phyloP scores from a whole-genome alignment of 30 jellyfish, hydroid and myxozoan species.

The Phacellophora camtschatica region DNA sequence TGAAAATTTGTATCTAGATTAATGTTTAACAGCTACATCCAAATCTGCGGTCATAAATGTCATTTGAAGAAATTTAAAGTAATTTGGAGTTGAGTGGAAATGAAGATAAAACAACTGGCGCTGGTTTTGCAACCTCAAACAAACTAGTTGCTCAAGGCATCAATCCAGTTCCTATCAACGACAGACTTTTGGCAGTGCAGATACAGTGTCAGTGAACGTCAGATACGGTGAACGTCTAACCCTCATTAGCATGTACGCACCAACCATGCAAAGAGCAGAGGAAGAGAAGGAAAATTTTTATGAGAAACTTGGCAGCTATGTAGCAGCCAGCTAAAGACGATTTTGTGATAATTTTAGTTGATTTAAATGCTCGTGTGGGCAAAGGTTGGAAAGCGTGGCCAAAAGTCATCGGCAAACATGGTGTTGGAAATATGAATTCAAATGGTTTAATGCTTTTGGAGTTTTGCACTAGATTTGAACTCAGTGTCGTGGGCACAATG shows the following conservation, averaged over 20 bases:
- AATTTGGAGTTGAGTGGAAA: too few relatives aligned
- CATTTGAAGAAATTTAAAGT: too few relatives aligned
- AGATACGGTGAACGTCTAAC: conserved; percentile 5
- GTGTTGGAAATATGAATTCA: too few relatives aligned
- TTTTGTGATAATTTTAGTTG: conserved; percentile 3
- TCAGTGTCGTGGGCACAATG: conserved; percentile 29
- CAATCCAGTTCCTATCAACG: not conserved
- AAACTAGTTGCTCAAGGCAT: conserved; percentile 3
- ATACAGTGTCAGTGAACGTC: too few relatives aligned
- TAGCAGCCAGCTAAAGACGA: not conserved
- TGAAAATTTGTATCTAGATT: too few relatives aligned
- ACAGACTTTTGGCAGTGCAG: not conserved
- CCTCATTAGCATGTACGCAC: not conserved
- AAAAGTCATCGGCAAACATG: conserved; percentile 59
- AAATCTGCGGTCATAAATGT: too few relatives aligned
- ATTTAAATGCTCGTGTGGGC: conserved; percentile 49
- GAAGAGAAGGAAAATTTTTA: not conserved
- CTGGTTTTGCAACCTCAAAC: conserved; percentile 24
- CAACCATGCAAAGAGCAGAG: not conserved
- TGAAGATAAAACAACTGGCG: conserved; percentile 2
- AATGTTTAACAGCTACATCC: too few relatives aligned
- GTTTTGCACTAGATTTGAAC: conserved; percentile 18
- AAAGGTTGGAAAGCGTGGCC: conserved; percentile 50
- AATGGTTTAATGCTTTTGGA: conserved; percentile 34
- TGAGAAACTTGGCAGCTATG: conserved; percentile 1